Evolutionary conservation across 2,797 vertebrate species (phyloP).

Genomic region (Smutsia temminckii): DNA sequence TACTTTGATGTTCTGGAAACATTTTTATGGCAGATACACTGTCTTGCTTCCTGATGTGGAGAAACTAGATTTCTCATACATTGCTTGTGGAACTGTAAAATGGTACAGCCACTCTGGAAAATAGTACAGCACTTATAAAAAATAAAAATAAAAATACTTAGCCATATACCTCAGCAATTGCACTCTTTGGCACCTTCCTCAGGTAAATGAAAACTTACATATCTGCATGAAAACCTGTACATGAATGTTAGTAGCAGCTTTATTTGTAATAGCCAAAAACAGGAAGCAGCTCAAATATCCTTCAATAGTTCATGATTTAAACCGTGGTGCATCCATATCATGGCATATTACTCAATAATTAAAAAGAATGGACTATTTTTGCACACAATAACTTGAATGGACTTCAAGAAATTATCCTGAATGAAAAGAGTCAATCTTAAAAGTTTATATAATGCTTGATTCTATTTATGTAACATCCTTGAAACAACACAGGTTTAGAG

Average conservation of each 20-base stretch:
- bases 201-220: conserved; percentile 16
- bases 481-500: background rate
- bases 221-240: background rate
- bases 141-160: background rate
- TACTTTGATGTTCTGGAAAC: background rate
- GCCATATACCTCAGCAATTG: background rate
- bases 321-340: background rate
- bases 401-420: background rate
- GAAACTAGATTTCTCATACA: background rate
- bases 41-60: background rate
- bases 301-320: background rate
- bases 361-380: background rate
- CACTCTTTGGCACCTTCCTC: background rate
- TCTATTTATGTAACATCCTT: background rate
- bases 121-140: background rate
- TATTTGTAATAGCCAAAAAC: background rate
- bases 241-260: background rate
- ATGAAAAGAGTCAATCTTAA: background rate
- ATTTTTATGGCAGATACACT: background rate
- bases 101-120: background rate
- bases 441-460: background rate
- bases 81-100: background rate
- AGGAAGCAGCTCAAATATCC: background rate
- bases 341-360: background rate
- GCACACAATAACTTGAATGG: background rate